Base-by-base conservation (phyloP, 2,113 vertebrate genomes). In the Lampris megalopsis region DNA sequence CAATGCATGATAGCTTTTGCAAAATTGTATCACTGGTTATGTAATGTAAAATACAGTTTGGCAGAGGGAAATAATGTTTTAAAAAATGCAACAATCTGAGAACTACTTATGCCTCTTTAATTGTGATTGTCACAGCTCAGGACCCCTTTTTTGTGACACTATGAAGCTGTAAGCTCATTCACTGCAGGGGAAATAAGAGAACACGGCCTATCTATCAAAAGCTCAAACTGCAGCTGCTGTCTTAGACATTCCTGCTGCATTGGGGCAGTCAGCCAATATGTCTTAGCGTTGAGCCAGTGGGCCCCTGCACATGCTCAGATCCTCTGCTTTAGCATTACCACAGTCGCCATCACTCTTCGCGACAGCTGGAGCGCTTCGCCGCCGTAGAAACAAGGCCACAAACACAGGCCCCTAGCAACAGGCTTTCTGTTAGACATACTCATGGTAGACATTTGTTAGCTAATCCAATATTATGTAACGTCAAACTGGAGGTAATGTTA, bases 361-460 rank as follows among this genome's bases (percentile, higher is more conserved):
- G 86, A 92, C 93, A 94, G 93, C 92, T 93, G 93, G 77, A 71
- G 45, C 56, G 79, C 73, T 74, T 73, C 70, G 71, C 40, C 52
- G 81, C 54, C 71, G 58, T 80, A 72, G 74, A 73, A 87, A 91
- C 86, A 57, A 37, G 41, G 61, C 77, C 73, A 62, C 81, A 89
- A 89, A 91, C 70, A 92, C 73, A 66, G 75, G 24, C 41, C 70
- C 86, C 47, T 80, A 75, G 86, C 82, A 90, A 92, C 90, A 41
- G 80, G 36, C 58, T 40, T 61, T 47, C 61, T 8, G 73, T 7
- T 11, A 80, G 79, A 77, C 52, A 82, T 68, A 76, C 63, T 38
- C 38, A 36, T 13, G 41, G 6, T 42, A 13, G 59, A 36, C 59
- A 61, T 42, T 6, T 61, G 24, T 11, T 2, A 5, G 9, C 38